Conservation (phyloP, 2,797 vertebrate genomes). For the Macropodus opercularis region DNA sequence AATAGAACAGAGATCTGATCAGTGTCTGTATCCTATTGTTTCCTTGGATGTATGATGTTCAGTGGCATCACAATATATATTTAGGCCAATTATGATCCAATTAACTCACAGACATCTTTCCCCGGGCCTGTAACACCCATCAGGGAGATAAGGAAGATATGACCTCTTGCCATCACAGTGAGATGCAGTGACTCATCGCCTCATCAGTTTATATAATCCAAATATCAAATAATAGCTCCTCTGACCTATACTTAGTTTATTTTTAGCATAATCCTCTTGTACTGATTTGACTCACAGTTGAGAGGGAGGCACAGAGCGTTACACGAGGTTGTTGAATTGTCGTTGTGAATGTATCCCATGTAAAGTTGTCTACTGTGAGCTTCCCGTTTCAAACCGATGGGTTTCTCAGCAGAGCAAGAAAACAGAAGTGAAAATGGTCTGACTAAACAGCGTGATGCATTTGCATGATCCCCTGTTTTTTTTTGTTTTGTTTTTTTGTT, state of each 20-base stretch:
- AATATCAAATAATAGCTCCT: slow-evolving; percentile 40
- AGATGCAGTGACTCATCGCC: slow-evolving; percentile 39
- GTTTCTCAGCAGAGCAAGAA: background rate
- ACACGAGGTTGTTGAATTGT: too few relatives aligned
- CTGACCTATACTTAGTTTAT: slow-evolving; percentile 40
- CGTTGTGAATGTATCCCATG: background rate
- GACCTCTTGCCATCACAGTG: slow-evolving; percentile 20
- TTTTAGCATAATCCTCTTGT: slow-evolving; percentile 50
- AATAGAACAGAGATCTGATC: too few relatives aligned
- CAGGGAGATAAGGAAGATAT: background rate
- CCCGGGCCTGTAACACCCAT: too few relatives aligned
- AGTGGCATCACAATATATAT: too few relatives aligned
- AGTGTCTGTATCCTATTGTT: background rate
- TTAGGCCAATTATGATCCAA: background rate
- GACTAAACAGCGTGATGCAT: slow-evolving; percentile 2
- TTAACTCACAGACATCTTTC: too few relatives aligned
- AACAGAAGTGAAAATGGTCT: slow-evolving; percentile 67
- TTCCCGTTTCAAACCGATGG: slow-evolving; percentile 53
- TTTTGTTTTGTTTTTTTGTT: background rate
- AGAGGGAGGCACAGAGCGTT: background rate
- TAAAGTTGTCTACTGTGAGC: background rate
- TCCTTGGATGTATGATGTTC: background rate
- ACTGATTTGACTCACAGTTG: slow-evolving; percentile 37
- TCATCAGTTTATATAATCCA: slow-evolving; percentile 35
- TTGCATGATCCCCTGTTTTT: slow-evolving; percentile 41